Evolutionary conservation across 2,888 invertebrate genomes (phyloP), one percentile per base, ranked within the genome.

Genomic region (Troides aeacus): DNA sequence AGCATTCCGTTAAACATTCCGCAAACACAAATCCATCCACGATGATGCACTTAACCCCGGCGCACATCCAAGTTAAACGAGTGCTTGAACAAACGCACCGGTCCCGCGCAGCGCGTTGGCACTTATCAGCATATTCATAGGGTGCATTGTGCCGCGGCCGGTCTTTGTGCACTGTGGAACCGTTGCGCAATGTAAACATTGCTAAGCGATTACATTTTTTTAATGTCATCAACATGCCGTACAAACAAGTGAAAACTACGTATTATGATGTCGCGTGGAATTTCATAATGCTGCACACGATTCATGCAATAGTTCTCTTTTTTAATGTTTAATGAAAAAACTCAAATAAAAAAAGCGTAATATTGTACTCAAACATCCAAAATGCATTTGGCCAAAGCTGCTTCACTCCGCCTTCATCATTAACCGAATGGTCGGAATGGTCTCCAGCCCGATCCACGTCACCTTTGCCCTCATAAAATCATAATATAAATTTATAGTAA

Each of bases 121-220:
- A 24, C 65, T n/a, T 50, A 46, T 42, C 59, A 18, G 18, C 1
- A 30, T 5, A n/a, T 2, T 15, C 24, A 17, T 24, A 66, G 53
- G 36, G 61, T 60, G 18, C 18, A 60, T 53, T 23, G 6, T 66
- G 4, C 53, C 18, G 30, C 30, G 6, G 36, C 61, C 18, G 4
- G 39, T 36, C 18, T 62, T n/a, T 56, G 18, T 64, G 8, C 53
- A 56, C 15, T 56, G 7, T 12, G 30, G 60, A 66, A 66, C 30
- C 7, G 18, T 18, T 62, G 66, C 42, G 61, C 61, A 62, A 62
- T 56, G 66, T 66, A 66, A 66, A 66, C 56, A 66, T 66, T 59
- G 65, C 7, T 46, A 18, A 10, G n/a, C 39, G 56, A 66, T 66
- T 66, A 66, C 39, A n/a, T 66, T 59, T 39, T 39, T 66, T 60